phyloP scores from a whole-genome alignment of 35 echinoderm and acorn worm species.

The Eucidaris tribuloides region DNA sequence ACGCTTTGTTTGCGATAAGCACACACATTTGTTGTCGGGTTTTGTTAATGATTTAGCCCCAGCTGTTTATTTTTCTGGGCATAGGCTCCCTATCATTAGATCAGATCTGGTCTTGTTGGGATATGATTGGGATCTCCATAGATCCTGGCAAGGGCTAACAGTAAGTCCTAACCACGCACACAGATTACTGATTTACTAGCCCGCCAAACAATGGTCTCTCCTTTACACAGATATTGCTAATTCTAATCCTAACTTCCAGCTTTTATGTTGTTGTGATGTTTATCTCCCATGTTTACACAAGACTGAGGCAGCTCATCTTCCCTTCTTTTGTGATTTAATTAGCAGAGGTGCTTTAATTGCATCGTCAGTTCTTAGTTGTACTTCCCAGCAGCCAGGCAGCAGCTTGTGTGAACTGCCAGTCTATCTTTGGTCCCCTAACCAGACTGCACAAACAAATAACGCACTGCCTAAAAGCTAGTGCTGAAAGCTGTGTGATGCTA shows the following conservation, averaged over 20 bases:
- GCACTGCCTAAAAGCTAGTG: too few species aligned
- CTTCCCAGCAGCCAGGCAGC: too few species aligned
- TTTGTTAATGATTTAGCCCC: slow-evolving; percentile 33
- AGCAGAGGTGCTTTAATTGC: too few species aligned
- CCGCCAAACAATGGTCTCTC: not conserved
- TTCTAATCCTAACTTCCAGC: slow-evolving; percentile 19
- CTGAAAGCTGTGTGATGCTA: too few species aligned
- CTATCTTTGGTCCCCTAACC: too few species aligned
- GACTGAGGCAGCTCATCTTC: not conserved
- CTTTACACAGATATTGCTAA: not conserved
- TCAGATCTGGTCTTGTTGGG: not conserved
- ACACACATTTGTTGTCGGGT: not conserved
- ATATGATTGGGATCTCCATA: too few species aligned
- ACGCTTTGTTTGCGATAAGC: slow-evolving; percentile 14
- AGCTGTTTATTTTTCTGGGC: slow-evolving; percentile 12
- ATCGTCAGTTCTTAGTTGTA: too few species aligned
- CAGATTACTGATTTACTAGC: slow-evolving; percentile 26
- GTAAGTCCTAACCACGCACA: slow-evolving; percentile 3
- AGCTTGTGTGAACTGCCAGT: too few species aligned
- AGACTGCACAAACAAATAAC: too few species aligned
- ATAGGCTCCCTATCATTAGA: not conserved
- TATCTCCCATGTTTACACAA: slow-evolving; percentile 6
- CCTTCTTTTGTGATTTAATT: slow-evolving; percentile 19
- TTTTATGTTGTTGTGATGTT: not conserved
- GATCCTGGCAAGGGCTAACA: too few species aligned